Evolutionary conservation across 2,888 invertebrate genomes (phyloP).

Genomic region (Rhodophaea formosa): DNA sequence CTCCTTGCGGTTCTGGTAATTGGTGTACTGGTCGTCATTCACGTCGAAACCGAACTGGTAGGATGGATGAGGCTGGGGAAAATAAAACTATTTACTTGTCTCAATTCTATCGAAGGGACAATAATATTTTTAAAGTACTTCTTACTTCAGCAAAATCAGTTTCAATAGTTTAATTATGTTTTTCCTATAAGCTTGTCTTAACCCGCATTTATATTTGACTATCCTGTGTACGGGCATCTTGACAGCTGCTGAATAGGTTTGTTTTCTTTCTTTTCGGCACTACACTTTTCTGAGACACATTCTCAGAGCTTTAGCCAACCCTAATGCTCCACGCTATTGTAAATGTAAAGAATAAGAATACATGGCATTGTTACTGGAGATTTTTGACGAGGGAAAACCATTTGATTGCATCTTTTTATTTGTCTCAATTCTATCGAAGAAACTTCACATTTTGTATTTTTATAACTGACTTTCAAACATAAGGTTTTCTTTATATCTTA

Average conservation of each 20-base stretch:
- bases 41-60: constrained; percentile 93
- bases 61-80: constrained; percentile 88
- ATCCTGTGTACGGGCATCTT: constrained; percentile 33
- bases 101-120: too few species aligned
- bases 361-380: background rate
- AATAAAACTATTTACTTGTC: too few species aligned
- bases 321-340: constrained; percentile 32
- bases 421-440: too few species aligned
- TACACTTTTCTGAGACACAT: too few species aligned
- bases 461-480: too few species aligned
- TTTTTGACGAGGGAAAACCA: background rate
- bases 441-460: too few species aligned
- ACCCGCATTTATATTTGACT: background rate
- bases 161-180: too few species aligned
- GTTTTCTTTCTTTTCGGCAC: constrained; percentile 50
- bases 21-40: constrained; percentile 90
- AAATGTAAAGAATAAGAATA: constrained; percentile 3
- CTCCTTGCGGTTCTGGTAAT: constrained; percentile 92
- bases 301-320: constrained; percentile 36
- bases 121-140: too few species aligned
- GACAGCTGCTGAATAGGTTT: constrained; percentile 47
- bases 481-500: too few species aligned
- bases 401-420: too few species aligned
- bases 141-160: too few species aligned
- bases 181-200: too few species aligned